Evolutionary conservation across 2,113 vertebrate species (phyloP), one percentile per base, ranked within the genome.

Genomic region (Eleginops maclovinus): DNA sequence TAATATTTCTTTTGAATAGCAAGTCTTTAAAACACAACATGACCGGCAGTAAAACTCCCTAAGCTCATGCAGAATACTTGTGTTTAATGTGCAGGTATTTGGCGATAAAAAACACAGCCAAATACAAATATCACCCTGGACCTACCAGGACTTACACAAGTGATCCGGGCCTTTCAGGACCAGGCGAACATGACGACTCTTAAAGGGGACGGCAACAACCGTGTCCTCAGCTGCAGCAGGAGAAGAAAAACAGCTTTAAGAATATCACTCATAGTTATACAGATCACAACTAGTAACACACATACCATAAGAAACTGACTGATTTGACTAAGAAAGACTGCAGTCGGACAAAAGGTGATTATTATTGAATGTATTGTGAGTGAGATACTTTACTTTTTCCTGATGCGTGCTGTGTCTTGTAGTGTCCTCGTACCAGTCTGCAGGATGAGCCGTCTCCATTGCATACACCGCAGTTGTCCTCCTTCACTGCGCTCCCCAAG

Each of bases 391-490:
- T 97, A 99, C 98, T 17, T 95, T 97, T 98, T 78, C 95, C 96
- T 84, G 95, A 89, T 31, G 96, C 94, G 81, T 96, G 95, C 90
- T 99, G 98, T 84, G 97, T 95, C 90, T 98, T 99, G 94, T 96
- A 97, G 56, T 98, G 96, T 75, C 97, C 98, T 85, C 98, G 96
- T 85, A 99, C 96, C 69, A 99, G 94, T 49, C 97, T 94, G 94
- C 98, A 99, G 85, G 98, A 96, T 6, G 98, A 97, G 74, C 98
- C 97, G 43, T 99, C 97, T 53, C 98, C 98, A 4, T 93, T 96
- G 94, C 98, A 99, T 84, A 99, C 90, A 21, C 98, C 98, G 75
- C 98, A 99, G 95, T 97, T 99, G 92, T 99, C 98, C 80, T 99
- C 97, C 84, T 98, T 99, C 21, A 93, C 94, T 15, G 93, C 78